Evolutionary conservation across 2,797 vertebrate species (phyloP), one percentile per base, ranked within the genome.

Genomic region (Pangasius macronema): DNA sequence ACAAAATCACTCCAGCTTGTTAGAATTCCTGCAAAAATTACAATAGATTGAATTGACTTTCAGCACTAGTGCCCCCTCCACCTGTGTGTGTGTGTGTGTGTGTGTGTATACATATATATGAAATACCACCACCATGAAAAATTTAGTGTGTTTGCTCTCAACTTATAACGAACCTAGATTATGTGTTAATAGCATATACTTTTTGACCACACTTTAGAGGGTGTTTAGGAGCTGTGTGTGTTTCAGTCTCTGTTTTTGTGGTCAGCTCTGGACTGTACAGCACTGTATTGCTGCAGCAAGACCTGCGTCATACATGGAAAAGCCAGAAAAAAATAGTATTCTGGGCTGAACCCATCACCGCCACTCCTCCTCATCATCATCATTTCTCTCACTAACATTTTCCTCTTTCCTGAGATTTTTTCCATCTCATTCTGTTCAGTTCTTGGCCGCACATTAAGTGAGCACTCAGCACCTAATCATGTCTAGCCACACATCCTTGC

Each of bases 281-380:
- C 91, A 94, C 94, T 95, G 93, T 95, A 91, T 93, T 85, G 42
- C 85, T 87, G 90, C 65, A 90, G 70, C 1, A 87, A 92, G 91
- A 89, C 85, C 92, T 95, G 93, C 94, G 93, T 95, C 94, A 95
- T 91, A 93, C 91, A 93, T 92, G 92, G 93, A 94, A 89, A 90
- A 92, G 89, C 93, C 79, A 91, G 94, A 93, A 95, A 94, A 94
- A 91, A 90, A 94, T 89, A 92, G 93, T 93, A 94, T 95, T 95
- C 95, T 95, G 89, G 92, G 89, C 79, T 46, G 87, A 91, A 93
- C 93, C 93, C 88, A 85, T 89, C 88, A 93, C 88, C 93, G 87
- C 89, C 91, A 91, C 55, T 83, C 68, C 76, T 72, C 63, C 90
- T 84, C 84, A 53, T 84, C 73, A 67, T 84, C 79, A 42, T 81